A percentile compares a stretch with the other conserved stretches of the same genome.
These are phyloP conservation scores for Boloria selene DNA, from an alignment of 2,888 invertebrate genomes.

Conservation along the genomic window DNA sequence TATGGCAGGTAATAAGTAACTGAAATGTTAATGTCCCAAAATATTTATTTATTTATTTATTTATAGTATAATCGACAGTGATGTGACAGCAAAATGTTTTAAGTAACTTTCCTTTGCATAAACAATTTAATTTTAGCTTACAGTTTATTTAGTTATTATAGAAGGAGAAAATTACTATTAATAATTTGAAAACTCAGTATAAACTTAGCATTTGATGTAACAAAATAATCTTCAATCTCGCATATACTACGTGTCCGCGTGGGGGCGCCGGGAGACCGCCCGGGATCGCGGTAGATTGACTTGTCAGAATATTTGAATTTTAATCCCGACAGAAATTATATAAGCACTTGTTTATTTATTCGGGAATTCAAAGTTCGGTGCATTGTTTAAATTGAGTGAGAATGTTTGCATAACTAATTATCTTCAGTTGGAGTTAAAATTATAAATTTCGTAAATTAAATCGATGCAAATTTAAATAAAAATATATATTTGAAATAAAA, in stretches of 20 bases:
- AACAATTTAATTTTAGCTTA: not conserved
- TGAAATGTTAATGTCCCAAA: too few relatives aligned
- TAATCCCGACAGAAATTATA: conserved; percentile 75
- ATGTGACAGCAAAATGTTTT: too few relatives aligned
- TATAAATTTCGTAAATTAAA: not conserved
- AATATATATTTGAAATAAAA: too few relatives aligned
- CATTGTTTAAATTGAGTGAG: conserved; percentile 40
- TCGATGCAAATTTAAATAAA: too few relatives aligned
- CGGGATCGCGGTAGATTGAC: conserved; percentile 78
- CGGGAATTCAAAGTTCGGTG: conserved; percentile 52
- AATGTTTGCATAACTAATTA: not conserved
- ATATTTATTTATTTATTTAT: too few relatives aligned
- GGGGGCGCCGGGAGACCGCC: conserved; percentile 57
- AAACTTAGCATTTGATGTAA: conserved; percentile 13
- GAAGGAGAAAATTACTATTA: not conserved
- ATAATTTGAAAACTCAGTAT: conserved; percentile 1
- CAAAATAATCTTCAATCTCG: conserved; percentile 29
- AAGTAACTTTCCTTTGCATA: too few relatives aligned
- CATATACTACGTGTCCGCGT: conserved; percentile 53
- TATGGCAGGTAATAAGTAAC: too few relatives aligned
- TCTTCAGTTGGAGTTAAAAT: not conserved
- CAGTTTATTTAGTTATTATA: not conserved
- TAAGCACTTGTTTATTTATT: conserved; percentile 77
- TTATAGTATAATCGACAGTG: too few relatives aligned
- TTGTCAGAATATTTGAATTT: conserved; percentile 83